Evolutionary conservation across 2,888 invertebrate genomes (phyloP).

Genomic region (Chesias legatella): DNA sequence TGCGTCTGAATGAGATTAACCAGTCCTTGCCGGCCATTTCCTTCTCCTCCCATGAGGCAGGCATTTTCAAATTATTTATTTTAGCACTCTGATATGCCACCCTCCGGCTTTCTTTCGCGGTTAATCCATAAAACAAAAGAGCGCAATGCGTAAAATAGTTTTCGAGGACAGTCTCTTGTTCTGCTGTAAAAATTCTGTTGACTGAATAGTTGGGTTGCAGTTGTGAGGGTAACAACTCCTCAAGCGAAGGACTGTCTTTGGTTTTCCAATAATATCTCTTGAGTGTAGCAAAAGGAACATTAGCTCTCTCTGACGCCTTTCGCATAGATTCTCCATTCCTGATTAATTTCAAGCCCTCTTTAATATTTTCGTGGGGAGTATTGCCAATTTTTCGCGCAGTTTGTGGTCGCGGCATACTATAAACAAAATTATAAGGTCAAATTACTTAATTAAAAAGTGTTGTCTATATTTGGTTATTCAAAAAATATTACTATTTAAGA

Average conservation of each 20-base stretch:
- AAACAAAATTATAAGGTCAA: background rate
- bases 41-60: constrained; percentile 16
- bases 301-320: constrained; percentile 5
- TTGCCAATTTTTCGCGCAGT: constrained; percentile 1
- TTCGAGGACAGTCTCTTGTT: constrained; percentile 18
- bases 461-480: no score
- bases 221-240: constrained; percentile 12
- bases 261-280: constrained; percentile 6
- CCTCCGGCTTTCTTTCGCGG: constrained; percentile 18
- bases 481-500: no score
- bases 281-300: constrained; percentile 3
- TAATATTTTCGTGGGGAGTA: constrained; percentile 5
- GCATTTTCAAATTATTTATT: constrained; percentile 22
- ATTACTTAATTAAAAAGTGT: no score
- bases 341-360: constrained; percentile 3
- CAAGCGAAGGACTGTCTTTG: constrained; percentile 7
- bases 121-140: constrained; percentile 22
- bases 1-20: constrained; percentile 11
- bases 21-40: constrained; percentile 15
- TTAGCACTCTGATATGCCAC: no score
- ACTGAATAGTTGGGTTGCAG: constrained; percentile 18
- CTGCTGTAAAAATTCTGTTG: constrained; percentile 14
- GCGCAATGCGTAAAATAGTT: constrained; percentile 21
- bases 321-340: constrained; percentile 1
- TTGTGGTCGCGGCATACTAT: constrained; percentile 1